Evolutionary conservation across 2,888 invertebrate genomes (phyloP).

Genomic region (Chrysolina americana): DNA sequence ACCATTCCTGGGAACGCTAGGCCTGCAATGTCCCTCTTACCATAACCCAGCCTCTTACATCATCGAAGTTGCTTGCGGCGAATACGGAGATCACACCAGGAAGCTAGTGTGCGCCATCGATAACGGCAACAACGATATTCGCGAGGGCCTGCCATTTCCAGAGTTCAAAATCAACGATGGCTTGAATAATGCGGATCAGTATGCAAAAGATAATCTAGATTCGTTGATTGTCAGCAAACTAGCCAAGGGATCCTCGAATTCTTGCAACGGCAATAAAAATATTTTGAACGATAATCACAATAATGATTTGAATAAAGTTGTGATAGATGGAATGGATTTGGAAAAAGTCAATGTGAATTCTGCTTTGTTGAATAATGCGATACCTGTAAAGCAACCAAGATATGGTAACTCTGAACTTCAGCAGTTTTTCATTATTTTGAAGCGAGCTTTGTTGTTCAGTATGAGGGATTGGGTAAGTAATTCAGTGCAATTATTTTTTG

Average conservation of each 20-base stretch:
- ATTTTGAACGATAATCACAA: constrained; percentile 74
- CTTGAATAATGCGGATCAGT: constrained; percentile 69
- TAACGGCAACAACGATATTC: constrained; percentile 87
- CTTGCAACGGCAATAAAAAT: constrained; percentile 69
- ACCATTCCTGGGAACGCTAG: constrained; percentile 83
- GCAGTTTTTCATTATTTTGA: constrained; percentile 91
- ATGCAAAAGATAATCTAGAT: constrained; percentile 59
- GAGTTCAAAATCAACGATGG: constrained; percentile 67
- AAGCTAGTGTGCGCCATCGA: constrained; percentile 88
- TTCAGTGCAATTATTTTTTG: too few species aligned
- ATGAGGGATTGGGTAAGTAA: constrained; percentile 89
- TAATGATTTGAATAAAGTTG: constrained; percentile 65
- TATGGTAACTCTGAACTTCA: constrained; percentile 87
- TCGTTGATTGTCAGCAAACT: constrained; percentile 65
- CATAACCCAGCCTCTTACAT: constrained; percentile 98
- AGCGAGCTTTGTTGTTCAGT: constrained; percentile 87
- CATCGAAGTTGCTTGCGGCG: constrained; percentile 93
- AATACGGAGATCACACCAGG: constrained; percentile 92
- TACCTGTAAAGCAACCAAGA: constrained; percentile 77
- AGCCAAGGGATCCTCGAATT: constrained; percentile 72
- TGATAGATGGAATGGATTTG: constrained; percentile 38
- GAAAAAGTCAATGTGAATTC: constrained; percentile 81
- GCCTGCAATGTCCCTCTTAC: constrained; percentile 93
- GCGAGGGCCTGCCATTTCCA: constrained; percentile 80
- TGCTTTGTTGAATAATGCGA: constrained; percentile 75